Conservation (phyloP, 2,888 invertebrate species). For the Chaetoderma sp. region DNA sequence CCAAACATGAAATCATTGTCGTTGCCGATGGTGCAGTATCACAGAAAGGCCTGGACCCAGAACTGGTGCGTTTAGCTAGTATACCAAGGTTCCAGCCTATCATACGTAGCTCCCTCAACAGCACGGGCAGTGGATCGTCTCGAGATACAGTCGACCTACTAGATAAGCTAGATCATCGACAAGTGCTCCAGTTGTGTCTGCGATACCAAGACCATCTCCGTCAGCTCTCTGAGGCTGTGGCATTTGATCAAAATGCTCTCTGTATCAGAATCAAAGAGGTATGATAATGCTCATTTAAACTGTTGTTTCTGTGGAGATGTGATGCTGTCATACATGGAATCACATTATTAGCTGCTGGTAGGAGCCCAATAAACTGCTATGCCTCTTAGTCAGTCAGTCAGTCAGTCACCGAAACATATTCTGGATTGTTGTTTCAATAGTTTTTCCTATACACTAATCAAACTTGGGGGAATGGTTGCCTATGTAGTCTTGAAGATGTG, state of each 20-base stretch:
- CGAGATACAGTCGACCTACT: conserved; percentile 90
- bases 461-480: too few relatives aligned
- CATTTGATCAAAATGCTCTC: conserved; percentile 82
- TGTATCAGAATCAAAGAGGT: conserved; percentile 84
- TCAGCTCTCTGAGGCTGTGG: conserved; percentile 84
- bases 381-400: too few relatives aligned
- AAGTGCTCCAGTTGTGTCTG: conserved; percentile 78
- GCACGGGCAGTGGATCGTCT: conserved; percentile 73
- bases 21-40: conserved; percentile 57
- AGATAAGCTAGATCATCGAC: conserved; percentile 80
- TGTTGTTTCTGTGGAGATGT: background rate
- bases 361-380: too few relatives aligned
- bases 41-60: conserved; percentile 57
- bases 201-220: conserved; percentile 88
- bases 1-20: conserved; percentile 64
- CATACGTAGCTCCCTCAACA: conserved; percentile 87
- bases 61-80: conserved; percentile 58
- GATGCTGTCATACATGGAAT: too few relatives aligned
- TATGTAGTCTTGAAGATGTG: too few relatives aligned
- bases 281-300: conserved; percentile 30
- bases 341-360: too few relatives aligned
- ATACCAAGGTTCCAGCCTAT: conserved; percentile 95
- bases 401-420: too few relatives aligned
- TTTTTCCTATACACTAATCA: too few relatives aligned
- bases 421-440: too few relatives aligned